Base-by-base conservation (phyloP, 2,113 vertebrate genomes). In the Corapipo altera region DNA sequence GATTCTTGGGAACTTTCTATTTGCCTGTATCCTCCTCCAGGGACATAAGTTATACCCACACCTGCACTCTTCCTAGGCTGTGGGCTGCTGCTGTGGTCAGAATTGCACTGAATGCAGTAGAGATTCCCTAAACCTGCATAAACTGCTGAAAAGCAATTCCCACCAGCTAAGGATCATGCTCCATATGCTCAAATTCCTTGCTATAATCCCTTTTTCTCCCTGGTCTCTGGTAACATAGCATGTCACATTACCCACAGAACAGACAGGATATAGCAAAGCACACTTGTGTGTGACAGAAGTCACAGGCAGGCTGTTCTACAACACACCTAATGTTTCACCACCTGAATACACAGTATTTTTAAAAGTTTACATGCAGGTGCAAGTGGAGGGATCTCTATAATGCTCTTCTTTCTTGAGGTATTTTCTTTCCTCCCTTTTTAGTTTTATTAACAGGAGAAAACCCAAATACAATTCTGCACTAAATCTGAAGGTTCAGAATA, bases 401-500 rank as follows among this genome's bases (percentile, higher is more conserved):
- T 18, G 44, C 54, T 86, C 39, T 51, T 94, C 54, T 86, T 67
- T 59, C 55, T 28, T 2, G 7, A 83, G 62, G 65, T 80, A 28
- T 71, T 75, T 83, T 74, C 17, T 69, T 37, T 37, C 61, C 19
- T 32, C 11, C 15, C 11, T 18, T 41, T 55, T 82, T 44, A 51
- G 48, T 30, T 74, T 70, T 55, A 83, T 49, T n/a, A 86, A 35
- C 15, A 52, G 35, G 9, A 72, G 72, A 59, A 79, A 77, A 46
- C 7, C 5, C 35, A 64, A 85, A 88, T 55, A 28, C 5, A 37
- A 20, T 59, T 65, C 58, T 54, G 32, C 6, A n/a, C 37, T 64
- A 66, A 86, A 97, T 97, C 64, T 58, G 75, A 97, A 98, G 94
- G 89, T 97, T 98, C 95, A 91, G 85, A 88, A 97, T 95, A 96